Evolutionary conservation across 2,797 vertebrate species (phyloP).

Genomic region (Megaceryle alcyon): DNA sequence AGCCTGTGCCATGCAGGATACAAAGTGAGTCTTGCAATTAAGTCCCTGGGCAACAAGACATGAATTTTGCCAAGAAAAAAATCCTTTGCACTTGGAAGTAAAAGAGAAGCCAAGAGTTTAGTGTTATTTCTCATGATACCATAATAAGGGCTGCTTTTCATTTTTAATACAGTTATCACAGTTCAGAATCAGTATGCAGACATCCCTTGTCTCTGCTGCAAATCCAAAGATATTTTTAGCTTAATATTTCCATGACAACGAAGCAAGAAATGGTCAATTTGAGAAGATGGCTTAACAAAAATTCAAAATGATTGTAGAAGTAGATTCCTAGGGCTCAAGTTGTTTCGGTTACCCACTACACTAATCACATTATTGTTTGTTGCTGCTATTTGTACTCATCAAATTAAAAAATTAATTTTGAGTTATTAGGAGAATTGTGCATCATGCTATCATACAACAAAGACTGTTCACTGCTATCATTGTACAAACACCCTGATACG

Average conservation of each 20-base stretch:
- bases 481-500: neutral
- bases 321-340: neutral
- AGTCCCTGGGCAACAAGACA: neutral
- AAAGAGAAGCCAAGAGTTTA: neutral
- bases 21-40: neutral
- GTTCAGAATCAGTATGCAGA: neutral
- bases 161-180: neutral
- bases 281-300: constrained; percentile 9
- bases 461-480: neutral
- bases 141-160: neutral
- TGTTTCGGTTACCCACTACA: neutral
- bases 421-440: neutral
- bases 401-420: constrained; percentile 8
- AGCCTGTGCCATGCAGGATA: neutral
- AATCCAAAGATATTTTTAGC: constrained; percentile 44
- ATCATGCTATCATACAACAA: neutral
- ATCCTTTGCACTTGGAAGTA: neutral
- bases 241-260: constrained; percentile 56
- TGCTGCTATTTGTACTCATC: neutral
- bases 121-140: neutral
- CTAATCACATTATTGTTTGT: neutral
- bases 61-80: neutral
- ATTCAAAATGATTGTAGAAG: neutral
- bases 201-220: neutral
- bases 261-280: constrained; percentile 38